Percentiles rank a stretch among this genome's conserved stretches.
Evolutionary conservation across 2,888 invertebrate species (phyloP).

Genomic region (Anarsia innoxiella): DNA sequence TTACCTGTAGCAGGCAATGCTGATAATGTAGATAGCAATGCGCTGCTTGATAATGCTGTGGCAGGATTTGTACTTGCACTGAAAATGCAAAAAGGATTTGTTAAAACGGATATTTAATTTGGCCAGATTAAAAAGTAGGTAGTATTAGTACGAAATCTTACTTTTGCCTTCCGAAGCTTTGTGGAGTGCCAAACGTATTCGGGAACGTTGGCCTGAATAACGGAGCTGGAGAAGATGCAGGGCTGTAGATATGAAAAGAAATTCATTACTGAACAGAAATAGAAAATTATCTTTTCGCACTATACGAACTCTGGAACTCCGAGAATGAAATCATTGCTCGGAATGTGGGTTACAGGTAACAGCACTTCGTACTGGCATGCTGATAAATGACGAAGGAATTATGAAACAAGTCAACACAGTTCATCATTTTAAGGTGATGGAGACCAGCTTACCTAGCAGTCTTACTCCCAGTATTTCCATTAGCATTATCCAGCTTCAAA

Average conservation of each 20-base stretch:
- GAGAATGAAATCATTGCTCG: too few relatives aligned
- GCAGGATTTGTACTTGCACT: slow-evolving; percentile 51
- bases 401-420: too few relatives aligned
- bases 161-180: slow-evolving; percentile 64
- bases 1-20: slow-evolving; percentile 64
- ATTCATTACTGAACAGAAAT: background rate
- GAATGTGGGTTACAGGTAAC: too few relatives aligned
- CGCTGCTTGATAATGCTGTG: slow-evolving; percentile 55
- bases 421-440: too few relatives aligned
- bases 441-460: slow-evolving; percentile 23
- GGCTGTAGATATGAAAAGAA: slow-evolving; percentile 58
- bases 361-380: too few relatives aligned
- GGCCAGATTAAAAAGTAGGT: background rate
- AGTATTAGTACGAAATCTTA: slow-evolving; percentile 20
- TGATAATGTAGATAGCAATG: slow-evolving; percentile 59
- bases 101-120: background rate
- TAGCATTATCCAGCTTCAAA: slow-evolving; percentile 64
- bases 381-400: too few relatives aligned
- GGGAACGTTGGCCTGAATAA: slow-evolving; percentile 84
- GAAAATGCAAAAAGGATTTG: too few relatives aligned
- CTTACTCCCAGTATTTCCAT: slow-evolving; percentile 67
- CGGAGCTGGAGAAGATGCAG: slow-evolving; percentile 78
- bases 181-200: slow-evolving; percentile 80
- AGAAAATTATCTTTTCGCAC: too few relatives aligned
- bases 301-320: too few relatives aligned